A percentile compares a stretch with the other conserved stretches of the same genome.
These are phyloP conservation scores for Stichopus chloronotus DNA, from an alignment of 35 echinoderm and acorn worm genomes.

Conservation along the genomic window DNA sequence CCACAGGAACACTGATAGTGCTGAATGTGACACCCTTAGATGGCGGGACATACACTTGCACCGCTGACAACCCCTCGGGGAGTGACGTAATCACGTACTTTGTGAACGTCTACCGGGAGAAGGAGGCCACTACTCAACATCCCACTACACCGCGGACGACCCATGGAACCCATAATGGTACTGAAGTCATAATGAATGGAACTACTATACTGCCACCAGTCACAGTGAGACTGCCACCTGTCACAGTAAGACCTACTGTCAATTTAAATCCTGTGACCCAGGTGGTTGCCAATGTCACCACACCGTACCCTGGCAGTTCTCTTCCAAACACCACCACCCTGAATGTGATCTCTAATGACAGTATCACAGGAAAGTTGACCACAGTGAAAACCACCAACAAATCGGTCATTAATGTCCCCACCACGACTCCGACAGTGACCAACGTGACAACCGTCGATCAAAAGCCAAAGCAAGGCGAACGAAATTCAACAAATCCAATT, in stretches of 20 bases:
- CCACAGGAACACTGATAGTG: slow-evolving; percentile 51
- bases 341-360: neutral
- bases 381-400: neutral
- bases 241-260: neutral
- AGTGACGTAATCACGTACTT: slow-evolving; percentile 56
- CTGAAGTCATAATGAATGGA: neutral
- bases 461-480: too few relatives aligned
- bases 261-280: slow-evolving; percentile 19
- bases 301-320: neutral
- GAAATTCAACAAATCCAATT: too few relatives aligned
- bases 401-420: neutral
- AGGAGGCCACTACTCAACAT: neutral
- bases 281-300: slow-evolving; percentile 27
- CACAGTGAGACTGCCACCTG: neutral
- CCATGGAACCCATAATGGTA: neutral
- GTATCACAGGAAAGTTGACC: neutral
- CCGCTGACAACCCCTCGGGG: slow-evolving; percentile 32
- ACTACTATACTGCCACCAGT: slow-evolving; percentile 4
- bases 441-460: neutral
- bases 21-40: slow-evolving; percentile 32
- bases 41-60: slow-evolving; percentile 60
- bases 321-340: neutral
- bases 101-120: slow-evolving; percentile 27
- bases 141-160: neutral
- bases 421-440: neutral